These are phyloP conservation scores for Orycteropus afer DNA, from an alignment of 2,113 vertebrate genomes.

Conservation along the genomic window DNA sequence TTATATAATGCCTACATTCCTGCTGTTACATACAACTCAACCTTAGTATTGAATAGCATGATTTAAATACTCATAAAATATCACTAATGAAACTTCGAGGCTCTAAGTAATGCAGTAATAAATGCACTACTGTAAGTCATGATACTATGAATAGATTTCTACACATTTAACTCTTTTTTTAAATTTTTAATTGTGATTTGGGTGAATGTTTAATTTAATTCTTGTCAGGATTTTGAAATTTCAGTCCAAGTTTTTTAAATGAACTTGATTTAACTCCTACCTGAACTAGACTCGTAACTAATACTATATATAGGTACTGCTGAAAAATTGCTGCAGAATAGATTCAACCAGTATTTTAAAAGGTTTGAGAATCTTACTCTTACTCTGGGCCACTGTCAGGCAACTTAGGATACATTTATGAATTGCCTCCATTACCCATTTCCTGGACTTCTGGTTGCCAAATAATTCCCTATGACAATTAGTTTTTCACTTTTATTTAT, in stretches of 20 bases:
- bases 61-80: constrained; percentile 51
- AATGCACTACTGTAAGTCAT: background rate
- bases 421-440: background rate
- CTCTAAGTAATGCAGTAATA: background rate
- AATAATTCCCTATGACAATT: background rate
- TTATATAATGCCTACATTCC: background rate
- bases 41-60: background rate
- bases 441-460: background rate
- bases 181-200: no score
- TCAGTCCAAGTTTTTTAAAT: background rate
- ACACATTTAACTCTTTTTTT: background rate
- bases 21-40: background rate
- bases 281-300: background rate
- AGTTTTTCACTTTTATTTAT: constrained; percentile 36
- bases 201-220: no score
- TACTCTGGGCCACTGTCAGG: background rate
- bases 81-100: background rate
- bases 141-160: background rate
- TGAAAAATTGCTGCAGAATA: background rate
- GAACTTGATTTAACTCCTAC: background rate
- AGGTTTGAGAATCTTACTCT: background rate
- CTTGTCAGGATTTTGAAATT: background rate
- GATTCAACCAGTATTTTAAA: background rate
- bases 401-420: background rate
- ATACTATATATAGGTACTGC: background rate